Conservation (phyloP, 2,113 vertebrate genomes). For the Trochalopteron elliotii region DNA sequence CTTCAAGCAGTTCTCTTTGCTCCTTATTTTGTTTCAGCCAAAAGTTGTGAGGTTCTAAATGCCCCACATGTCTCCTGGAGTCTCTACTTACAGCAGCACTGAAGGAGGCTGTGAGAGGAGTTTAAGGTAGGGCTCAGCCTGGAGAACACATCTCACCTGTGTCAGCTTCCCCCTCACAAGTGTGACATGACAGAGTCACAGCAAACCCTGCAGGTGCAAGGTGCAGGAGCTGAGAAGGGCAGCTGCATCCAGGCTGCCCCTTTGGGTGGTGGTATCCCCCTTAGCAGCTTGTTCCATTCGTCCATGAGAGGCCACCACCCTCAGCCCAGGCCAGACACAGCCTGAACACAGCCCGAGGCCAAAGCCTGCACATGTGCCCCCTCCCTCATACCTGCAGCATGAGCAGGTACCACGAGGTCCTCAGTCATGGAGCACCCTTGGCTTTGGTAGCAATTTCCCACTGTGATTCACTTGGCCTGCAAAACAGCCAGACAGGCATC, state of each 20-base stretch:
- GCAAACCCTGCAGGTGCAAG: background rate
- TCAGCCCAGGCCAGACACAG: background rate
- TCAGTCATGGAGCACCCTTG: background rate
- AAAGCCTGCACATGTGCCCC: background rate
- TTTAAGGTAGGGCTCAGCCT: background rate
- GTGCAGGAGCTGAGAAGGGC: background rate
- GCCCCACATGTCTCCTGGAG: background rate
- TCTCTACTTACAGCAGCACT: background rate
- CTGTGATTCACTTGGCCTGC: background rate
- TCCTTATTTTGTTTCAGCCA: background rate
- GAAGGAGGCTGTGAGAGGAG: background rate
- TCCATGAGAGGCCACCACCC: background rate
- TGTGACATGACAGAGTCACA: background rate
- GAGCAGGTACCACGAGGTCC: background rate
- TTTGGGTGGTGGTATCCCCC: background rate
- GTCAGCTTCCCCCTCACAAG: background rate
- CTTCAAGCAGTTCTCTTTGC: background rate
- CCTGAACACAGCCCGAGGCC: background rate
- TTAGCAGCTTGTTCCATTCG: background rate
- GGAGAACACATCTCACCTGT: background rate
- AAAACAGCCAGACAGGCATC: background rate
- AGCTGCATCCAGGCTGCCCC: background rate
- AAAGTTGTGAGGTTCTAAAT: background rate
- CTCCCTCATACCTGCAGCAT: background rate
- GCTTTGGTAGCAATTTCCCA: background rate